phyloP scores from a whole-genome alignment of 37 sponge, comb jelly and placozoan species.

The Lycopodina hypogea region DNA sequence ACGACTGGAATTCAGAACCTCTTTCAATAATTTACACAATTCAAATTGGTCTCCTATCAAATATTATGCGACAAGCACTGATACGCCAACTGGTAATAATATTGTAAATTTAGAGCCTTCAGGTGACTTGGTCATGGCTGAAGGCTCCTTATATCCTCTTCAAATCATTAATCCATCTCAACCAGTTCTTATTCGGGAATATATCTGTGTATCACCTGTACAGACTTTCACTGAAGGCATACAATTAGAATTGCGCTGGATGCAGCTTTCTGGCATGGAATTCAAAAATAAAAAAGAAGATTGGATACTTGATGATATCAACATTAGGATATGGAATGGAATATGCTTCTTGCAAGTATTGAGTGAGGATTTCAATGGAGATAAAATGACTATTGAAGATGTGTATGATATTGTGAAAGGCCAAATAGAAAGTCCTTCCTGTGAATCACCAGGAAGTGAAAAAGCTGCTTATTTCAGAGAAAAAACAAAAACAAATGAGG shows the following conservation, averaged over 20 bases:
- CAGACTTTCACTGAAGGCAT: background rate
- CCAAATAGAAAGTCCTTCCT: no score
- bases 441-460: no score
- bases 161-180: background rate
- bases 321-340: slow-evolving; percentile 6
- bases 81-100: background rate
- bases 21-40: no score
- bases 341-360: background rate
- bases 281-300: no score
- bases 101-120: background rate
- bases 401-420: no score
- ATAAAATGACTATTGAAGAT: no score
- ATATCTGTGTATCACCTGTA: background rate
- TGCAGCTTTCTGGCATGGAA: background rate
- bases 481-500: no score
- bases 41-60: background rate
- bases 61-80: background rate
- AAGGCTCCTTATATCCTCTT: background rate
- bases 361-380: background rate
- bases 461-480: no score
- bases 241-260: background rate
- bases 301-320: slow-evolving; percentile 9
- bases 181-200: slow-evolving; percentile 2
- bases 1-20: background rate
- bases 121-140: background rate